Percentiles rank a stretch among this genome's conserved stretches.
Conservation (phyloP, 1,140 invertebrate species). For the Drosophila ercepeae region DNA sequence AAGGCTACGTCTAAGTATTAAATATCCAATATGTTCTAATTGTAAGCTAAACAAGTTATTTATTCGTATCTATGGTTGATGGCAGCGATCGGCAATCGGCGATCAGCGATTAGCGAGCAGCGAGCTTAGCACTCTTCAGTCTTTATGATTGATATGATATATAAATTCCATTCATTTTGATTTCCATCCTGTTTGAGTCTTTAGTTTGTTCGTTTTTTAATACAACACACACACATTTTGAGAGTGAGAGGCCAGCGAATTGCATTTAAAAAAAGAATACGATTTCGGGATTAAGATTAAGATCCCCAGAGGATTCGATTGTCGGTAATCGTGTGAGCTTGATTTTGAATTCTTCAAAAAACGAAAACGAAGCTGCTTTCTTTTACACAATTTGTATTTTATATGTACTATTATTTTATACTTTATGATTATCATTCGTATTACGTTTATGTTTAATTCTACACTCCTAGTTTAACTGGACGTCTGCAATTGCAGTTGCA, state of each 20-base stretch:
- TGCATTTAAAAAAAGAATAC: conserved; percentile 39
- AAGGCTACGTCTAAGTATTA: conserved; percentile 79
- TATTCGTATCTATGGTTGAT: conserved; percentile 54
- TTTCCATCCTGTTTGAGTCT: neutral
- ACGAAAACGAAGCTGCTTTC: conserved; percentile 35
- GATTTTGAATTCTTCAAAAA: neutral
- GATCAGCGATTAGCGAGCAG: no score
- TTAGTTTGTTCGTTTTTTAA: neutral
- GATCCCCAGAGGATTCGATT: neutral
- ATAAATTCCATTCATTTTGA: conserved; percentile 16
- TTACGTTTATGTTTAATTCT: conserved; percentile 75
- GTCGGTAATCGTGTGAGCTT: no score
- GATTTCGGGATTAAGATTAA: no score
- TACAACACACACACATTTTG: neutral
- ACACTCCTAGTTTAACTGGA: conserved; percentile 59
- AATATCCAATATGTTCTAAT: conserved; percentile 78
- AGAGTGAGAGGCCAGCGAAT: conserved; percentile 30
- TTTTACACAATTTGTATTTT: conserved; percentile 50
- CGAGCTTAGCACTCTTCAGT: conserved; percentile 14
- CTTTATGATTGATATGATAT: conserved; percentile 33
- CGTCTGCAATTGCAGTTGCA: conserved; percentile 69
- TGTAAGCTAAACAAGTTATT: conserved; percentile 74
- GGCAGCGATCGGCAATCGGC: conserved; percentile 4
- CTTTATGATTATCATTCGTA: conserved; percentile 60
- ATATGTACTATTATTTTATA: conserved; percentile 48